These are phyloP conservation scores for Meghimatium bilineatum DNA, from an alignment of 2,888 invertebrate species.

Conservation along the genomic window DNA sequence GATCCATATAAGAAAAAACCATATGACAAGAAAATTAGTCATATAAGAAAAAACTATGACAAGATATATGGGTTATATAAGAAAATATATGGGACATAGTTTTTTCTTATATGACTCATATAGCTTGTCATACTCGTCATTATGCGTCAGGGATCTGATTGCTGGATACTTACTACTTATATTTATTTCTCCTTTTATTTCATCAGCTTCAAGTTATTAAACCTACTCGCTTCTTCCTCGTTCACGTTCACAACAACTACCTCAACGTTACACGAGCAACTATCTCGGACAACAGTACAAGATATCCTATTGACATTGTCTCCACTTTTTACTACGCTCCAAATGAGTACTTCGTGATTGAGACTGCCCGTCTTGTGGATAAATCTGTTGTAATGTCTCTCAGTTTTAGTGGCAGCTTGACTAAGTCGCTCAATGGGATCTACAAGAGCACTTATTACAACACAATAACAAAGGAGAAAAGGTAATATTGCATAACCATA, in stretches of 20 bases:
- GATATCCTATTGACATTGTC: slow-evolving; percentile 55
- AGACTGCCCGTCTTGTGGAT: slow-evolving; percentile 64
- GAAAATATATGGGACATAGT: too few species aligned
- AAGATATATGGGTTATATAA: too few species aligned
- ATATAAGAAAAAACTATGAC: too few species aligned
- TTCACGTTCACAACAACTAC: slow-evolving; percentile 81
- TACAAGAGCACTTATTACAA: slow-evolving; percentile 83
- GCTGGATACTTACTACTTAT: too few species aligned
- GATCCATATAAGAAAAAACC: too few species aligned
- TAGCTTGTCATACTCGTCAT: too few species aligned
- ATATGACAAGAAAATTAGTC: too few species aligned
- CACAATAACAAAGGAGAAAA: slow-evolving; percentile 63
- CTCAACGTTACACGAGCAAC: slow-evolving; percentile 79
- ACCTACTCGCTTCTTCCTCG: slow-evolving; percentile 75
- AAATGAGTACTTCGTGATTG: slow-evolving; percentile 78
- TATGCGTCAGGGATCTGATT: too few species aligned
- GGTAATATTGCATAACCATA: slow-evolving; percentile 56
- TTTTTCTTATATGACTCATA: too few species aligned
- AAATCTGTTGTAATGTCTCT: slow-evolving; percentile 78
- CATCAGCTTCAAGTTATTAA: slow-evolving; percentile 66
- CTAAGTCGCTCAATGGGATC: slow-evolving; percentile 84
- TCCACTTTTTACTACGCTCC: slow-evolving; percentile 73
- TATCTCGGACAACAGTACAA: slow-evolving; percentile 59
- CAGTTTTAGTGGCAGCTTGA: slow-evolving; percentile 83
- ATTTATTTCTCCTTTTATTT: background rate